These are phyloP conservation scores for Sinosuthora webbiana DNA, from an alignment of 2,113 vertebrate genomes.

Conservation along the genomic window DNA sequence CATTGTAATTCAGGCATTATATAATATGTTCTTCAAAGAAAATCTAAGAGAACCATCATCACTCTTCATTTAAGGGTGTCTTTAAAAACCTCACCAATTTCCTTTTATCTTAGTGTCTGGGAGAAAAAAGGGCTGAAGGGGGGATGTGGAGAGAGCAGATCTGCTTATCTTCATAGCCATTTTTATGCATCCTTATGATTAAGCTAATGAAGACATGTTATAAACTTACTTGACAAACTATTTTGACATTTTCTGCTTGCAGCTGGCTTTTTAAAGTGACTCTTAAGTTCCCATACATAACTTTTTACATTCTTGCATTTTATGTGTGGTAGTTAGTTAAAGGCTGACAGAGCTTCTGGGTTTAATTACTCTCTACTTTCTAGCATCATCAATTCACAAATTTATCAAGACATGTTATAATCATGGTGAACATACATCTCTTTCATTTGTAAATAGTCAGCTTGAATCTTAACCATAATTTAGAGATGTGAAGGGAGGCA, in stretches of 20 bases:
- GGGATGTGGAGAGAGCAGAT: not conserved
- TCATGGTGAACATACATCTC: not conserved
- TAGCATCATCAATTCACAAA: not conserved
- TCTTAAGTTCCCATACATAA: not conserved
- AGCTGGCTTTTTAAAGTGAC: not conserved
- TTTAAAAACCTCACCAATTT: not conserved
- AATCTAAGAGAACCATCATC: not conserved
- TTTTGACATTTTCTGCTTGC: conserved; percentile 11
- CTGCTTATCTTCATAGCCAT: not conserved
- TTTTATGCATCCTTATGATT: conserved; percentile 1
- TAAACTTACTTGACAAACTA: conserved; percentile 19
- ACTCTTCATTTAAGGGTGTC: not conserved
- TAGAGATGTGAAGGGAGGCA: not conserved
- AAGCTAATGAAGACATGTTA: not conserved
- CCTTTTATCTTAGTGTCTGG: not conserved
- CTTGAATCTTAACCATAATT: not conserved
- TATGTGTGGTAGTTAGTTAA: not conserved
- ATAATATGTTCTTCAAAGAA: not conserved
- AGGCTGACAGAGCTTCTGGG: not conserved
- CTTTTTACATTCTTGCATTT: not conserved
- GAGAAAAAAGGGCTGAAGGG: not conserved
- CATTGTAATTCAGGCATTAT: not conserved
- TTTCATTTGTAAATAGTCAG: not conserved
- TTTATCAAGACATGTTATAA: not conserved
- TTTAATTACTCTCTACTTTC: not conserved